phyloP scores from a whole-genome alignment of 2,888 invertebrate genomes.

The Agonopterix subpropinquella region DNA sequence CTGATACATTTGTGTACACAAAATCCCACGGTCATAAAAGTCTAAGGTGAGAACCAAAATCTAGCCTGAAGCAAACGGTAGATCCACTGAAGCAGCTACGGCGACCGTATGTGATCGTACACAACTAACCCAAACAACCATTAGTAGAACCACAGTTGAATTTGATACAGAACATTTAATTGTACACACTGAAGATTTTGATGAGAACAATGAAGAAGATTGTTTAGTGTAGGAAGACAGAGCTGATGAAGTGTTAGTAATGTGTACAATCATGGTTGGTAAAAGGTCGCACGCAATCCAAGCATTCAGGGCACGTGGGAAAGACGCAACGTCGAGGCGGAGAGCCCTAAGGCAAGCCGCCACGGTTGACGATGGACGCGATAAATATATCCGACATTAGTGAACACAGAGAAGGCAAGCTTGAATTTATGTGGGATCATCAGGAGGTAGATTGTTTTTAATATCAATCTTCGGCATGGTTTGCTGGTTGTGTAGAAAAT shows the following conservation, averaged over 20 bases:
- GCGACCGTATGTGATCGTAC: slow-evolving; percentile 40
- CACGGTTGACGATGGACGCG: slow-evolving; percentile 70
- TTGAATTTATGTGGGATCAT: slow-evolving; percentile 35
- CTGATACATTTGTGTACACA: slow-evolving; percentile 24
- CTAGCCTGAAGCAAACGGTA: slow-evolving; percentile 71
- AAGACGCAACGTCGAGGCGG: slow-evolving; percentile 54
- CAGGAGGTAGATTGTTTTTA: slow-evolving; percentile 20
- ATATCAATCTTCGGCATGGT: slow-evolving; percentile 9
- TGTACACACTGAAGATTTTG: slow-evolving; percentile 28
- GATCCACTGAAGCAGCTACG: slow-evolving; percentile 66
- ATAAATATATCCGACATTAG: slow-evolving; percentile 70
- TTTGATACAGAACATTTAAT: slow-evolving; percentile 11
- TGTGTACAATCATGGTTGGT: slow-evolving; percentile 46
- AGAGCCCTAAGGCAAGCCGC: slow-evolving; percentile 57
- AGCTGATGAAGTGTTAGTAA: slow-evolving; percentile 35
- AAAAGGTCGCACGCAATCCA: slow-evolving; percentile 70
- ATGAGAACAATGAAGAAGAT: slow-evolving; percentile 14
- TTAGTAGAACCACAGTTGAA: slow-evolving; percentile 42
- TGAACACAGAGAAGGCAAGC: slow-evolving; percentile 45
- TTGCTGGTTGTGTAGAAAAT: slow-evolving; percentile 4
- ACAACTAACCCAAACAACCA: slow-evolving; percentile 24
- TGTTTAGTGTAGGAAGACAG: slow-evolving; percentile 18
- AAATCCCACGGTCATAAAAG: slow-evolving; percentile 68
- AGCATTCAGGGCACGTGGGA: slow-evolving; percentile 74
- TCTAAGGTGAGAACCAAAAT: slow-evolving; percentile 57